These are phyloP conservation scores for Brachionus plicatilis DNA, from an alignment of 1,140 invertebrate species.

Conservation along the genomic window DNA sequence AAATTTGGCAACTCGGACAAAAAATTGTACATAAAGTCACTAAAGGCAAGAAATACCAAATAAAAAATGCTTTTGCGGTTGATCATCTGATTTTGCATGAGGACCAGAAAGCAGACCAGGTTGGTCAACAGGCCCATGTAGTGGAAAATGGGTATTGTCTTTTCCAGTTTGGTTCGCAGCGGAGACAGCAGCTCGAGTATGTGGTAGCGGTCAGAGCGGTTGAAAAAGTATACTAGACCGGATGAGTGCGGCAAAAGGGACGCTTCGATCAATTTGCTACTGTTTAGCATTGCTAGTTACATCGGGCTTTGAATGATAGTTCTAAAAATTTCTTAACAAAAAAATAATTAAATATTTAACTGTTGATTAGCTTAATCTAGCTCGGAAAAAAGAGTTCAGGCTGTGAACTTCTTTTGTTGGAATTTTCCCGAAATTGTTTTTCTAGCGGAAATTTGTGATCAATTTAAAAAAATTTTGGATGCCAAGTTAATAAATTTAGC, in stretches of 20 bases:
- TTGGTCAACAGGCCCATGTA: conserved; percentile 3
- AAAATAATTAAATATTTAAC: background rate
- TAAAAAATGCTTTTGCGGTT: conserved; percentile 11
- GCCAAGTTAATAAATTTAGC: background rate
- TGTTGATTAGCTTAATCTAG: background rate
- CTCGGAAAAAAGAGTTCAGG: background rate
- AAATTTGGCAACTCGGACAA: conserved; percentile 21
- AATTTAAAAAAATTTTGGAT: background rate
- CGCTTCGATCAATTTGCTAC: background rate
- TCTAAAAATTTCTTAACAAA: background rate
- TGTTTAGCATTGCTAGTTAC: background rate
- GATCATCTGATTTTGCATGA: conserved; percentile 10
- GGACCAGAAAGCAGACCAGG: background rate
- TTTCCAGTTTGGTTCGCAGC: background rate
- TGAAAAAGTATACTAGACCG: background rate
- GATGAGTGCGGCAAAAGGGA: background rate
- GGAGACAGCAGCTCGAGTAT: background rate
- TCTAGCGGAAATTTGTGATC: background rate
- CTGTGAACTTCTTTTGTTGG: background rate
- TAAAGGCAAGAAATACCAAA: background rate
- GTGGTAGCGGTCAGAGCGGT: background rate
- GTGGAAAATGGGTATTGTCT: background rate
- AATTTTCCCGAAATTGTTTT: background rate
- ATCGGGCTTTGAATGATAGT: background rate
- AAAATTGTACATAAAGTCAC: conserved; percentile 31